Base-by-base conservation (phyloP, 1,140 invertebrate genomes). In the Zaprionus camerounensis region DNA sequence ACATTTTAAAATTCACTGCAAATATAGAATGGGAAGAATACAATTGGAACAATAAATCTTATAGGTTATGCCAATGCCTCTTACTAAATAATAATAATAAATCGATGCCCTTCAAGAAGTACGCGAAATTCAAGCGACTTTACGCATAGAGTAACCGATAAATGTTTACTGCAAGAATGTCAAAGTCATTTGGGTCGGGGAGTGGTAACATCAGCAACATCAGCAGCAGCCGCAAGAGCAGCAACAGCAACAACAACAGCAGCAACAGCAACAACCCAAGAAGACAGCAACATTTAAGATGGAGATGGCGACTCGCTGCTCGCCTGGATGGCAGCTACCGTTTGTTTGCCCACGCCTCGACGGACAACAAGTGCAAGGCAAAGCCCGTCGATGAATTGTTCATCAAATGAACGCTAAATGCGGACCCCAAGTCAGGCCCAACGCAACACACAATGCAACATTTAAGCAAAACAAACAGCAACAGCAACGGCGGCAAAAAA, bases 391-490 rank as follows among this genome's bases (percentile, higher is more conserved):
- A 68, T 87, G 80, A 83, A 87, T 88, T 87, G 83, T 84, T 79
- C 81, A 81, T 88, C 84, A 88, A 88, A 90, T 90, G 86, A 88
- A 88, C 81, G 85, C 85, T 88, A 85, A 90, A 82, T 81, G 76
- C 76, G 69, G 57, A 64, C 64, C 59, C 57, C 72, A 57, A 63
- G 17, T 26, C 41, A 17, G 17, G 26, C 26, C 38, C 65, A 49
- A 20, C 46, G 49, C 15, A 61, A 53, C 82, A 76, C 51, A 87
- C 85, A 90, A 91, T 91, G 86, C 82, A 85, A 90, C 85, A 91
- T 91, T 90, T 90, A 91, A 90, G 66, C 82, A 88, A 46, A 88
- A 88, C 84, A 81, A 70, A 72, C 61, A 76, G 34, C 55, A 64
- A 2, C 9, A 34, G 31, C 31, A 28, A 28, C 31, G 71, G 22